Evolutionary conservation across 2,888 invertebrate species (phyloP).

Genomic region (Aleiodes testaceus): DNA sequence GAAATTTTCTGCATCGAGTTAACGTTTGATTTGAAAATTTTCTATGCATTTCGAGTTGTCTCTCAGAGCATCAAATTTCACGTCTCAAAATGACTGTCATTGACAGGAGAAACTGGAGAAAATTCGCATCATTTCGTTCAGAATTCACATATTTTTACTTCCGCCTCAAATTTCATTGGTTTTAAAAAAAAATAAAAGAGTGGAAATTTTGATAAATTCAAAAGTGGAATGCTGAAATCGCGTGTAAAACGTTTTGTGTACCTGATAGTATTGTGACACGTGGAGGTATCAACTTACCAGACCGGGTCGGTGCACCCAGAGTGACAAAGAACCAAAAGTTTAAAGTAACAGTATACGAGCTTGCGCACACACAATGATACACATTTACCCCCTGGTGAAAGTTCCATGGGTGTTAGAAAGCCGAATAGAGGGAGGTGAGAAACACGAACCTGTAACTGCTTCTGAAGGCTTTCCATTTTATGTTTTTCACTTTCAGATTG

Average conservation of each 20-base stretch:
- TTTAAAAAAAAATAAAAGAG: not conserved
- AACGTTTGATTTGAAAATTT: not conserved
- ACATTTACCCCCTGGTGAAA: not conserved
- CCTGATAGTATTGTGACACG: slow-evolving; percentile 32
- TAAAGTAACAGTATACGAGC: slow-evolving; percentile 26
- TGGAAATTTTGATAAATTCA: not conserved
- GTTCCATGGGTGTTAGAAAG: slow-evolving; percentile 5
- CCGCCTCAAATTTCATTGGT: too few species aligned
- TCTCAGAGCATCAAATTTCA: too few species aligned
- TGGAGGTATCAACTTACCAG: slow-evolving; percentile 41
- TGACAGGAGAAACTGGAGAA: not conserved
- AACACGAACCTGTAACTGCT: slow-evolving; percentile 21
- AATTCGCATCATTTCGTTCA: too few species aligned
- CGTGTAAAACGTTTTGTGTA: slow-evolving; percentile 41
- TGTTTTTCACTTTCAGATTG: not conserved
- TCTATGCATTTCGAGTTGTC: not conserved
- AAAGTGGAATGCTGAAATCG: slow-evolving; percentile 38
- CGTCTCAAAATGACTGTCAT: not conserved
- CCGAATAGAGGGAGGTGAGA: not conserved
- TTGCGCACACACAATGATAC: slow-evolving; percentile 2
- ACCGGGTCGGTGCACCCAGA: slow-evolving; percentile 27
- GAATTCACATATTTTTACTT: too few species aligned
- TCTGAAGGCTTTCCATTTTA: not conserved
- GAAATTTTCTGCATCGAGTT: not conserved
- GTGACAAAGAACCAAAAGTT: slow-evolving; percentile 37